Evolutionary conservation across 1,140 invertebrate genomes (phyloP), one percentile per base, ranked within the genome.

Genomic region (Dufourea novaeangliae): DNA sequence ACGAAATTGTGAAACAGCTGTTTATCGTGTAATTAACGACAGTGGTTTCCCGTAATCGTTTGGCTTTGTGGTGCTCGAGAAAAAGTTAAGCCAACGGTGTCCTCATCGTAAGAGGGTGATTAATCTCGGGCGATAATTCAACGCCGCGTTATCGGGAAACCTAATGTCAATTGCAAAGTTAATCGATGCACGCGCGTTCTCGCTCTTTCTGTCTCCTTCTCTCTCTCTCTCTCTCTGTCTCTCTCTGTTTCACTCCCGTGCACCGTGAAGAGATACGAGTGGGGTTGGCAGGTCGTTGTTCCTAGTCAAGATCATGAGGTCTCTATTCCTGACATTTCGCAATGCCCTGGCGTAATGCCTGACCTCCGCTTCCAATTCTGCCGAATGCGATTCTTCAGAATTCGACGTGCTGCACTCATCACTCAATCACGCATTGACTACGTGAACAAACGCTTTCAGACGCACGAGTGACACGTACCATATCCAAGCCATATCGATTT

Each of bases 101-200:
- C 37, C 27, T 59, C 10, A 46, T 22, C 32, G 11, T 27, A 64
- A 84, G 73, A 80, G 80, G 79, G 82, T 73, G 87, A 88, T 89
- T 89, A 90, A 89, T 90, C 87, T 85, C 68, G 82, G 37, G 44
- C 87, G 83, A 88, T 89, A 89, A 90, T 88, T 89, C 82, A 88
- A 76, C 78, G 83, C 81, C 62, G 84, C 71, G 79, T 82, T 87
- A 88, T 85, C 84, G 83, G 84, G 81, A 84, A 83, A 80, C 84
- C 80, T 80, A 86, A 88, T 83, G 88, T 88, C 89, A 87, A 90
- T 89, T 80, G 86, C 85, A 87, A 88, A 88, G 83, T 89, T 89
- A 89, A 89, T 90, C 87, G 87, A 89, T 90, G 85, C 59, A 27
- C 59, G 41, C 37, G 20, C 66, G 29, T 67, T 68, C 73, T 39